A percentile compares a stretch with the other conserved stretches of the same genome.
Conservation (phyloP, 2,888 invertebrate genomes). For the Operophtera brumata region DNA sequence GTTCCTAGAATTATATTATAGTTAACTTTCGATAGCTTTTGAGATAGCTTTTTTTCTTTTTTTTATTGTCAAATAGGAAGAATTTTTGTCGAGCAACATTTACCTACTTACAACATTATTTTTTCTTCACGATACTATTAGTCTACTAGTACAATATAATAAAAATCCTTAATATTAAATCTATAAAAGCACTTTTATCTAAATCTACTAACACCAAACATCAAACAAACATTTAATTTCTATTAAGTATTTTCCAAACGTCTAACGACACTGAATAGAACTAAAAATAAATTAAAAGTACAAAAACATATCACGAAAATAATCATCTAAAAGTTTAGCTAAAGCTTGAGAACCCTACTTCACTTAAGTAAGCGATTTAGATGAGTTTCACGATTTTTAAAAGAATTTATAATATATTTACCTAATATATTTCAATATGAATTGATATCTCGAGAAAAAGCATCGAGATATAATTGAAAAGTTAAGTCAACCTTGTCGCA, state of each 20-base stretch:
- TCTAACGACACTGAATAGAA: constrained; percentile 49
- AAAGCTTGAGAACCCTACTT: constrained; percentile 67
- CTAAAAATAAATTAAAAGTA: constrained; percentile 43
- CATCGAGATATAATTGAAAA: constrained; percentile 54
- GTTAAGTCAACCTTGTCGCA: constrained; percentile 46
- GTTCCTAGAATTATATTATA: constrained; percentile 12
- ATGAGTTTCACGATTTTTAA: constrained; percentile 37
- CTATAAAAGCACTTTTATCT: constrained; percentile 77
- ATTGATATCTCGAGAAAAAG: constrained; percentile 57
- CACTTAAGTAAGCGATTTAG: constrained; percentile 53
- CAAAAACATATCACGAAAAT: constrained; percentile 45
- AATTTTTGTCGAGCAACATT: constrained; percentile 26
- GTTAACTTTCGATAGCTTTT: constrained; percentile 12
- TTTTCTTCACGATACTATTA: constrained; percentile 22
- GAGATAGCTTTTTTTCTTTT: neutral
- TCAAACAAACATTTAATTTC: constrained; percentile 62
- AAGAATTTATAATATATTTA: constrained; percentile 30
- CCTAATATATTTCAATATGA: constrained; percentile 28
- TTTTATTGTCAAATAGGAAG: constrained; percentile 36
- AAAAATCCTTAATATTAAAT: constrained; percentile 43
- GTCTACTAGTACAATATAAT: constrained; percentile 37
- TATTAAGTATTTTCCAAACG: constrained; percentile 34
- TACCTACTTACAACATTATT: constrained; percentile 22
- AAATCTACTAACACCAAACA: constrained; percentile 74
- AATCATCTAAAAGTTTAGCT: constrained; percentile 60